Evolutionary conservation across 2,797 vertebrate genomes (phyloP).

Genomic region (Pangasius larnaudii): DNA sequence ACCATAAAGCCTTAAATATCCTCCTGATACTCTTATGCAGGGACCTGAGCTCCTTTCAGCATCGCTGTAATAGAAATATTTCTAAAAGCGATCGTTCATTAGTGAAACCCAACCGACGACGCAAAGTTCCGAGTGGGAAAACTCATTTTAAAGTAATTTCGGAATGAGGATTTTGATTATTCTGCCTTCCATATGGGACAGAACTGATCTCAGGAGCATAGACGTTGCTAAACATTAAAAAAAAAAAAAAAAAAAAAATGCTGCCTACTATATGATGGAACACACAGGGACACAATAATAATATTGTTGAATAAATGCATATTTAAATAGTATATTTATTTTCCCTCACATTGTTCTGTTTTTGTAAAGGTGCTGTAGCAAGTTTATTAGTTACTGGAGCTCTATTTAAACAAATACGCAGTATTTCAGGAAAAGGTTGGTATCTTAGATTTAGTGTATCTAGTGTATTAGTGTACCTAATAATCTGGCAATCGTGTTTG

Average conservation of each 20-base stretch:
- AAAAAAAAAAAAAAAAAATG: not conserved
- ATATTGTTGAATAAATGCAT: not conserved
- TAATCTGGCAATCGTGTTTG: not conserved
- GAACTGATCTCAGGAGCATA: not conserved
- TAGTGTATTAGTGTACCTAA: not conserved
- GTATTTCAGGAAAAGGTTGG: not conserved
- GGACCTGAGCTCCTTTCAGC: not conserved
- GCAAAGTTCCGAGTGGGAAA: not conserved
- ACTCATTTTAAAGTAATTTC: not conserved
- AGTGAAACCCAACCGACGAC: not conserved
- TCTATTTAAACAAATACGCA: not conserved
- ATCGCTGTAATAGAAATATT: not conserved
- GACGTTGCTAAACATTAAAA: not conserved
- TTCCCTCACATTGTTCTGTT: not conserved
- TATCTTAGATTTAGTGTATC: too few species aligned
- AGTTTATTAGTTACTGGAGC: not conserved
- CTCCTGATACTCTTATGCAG: not conserved
- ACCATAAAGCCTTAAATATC: constrained; percentile 9
- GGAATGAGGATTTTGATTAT: not conserved
- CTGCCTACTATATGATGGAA: not conserved
- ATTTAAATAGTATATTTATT: not conserved
- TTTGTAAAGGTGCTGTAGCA: not conserved
- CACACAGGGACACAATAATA: not conserved
- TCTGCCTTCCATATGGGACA: constrained; percentile 11
- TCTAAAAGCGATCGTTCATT: not conserved